Evolutionary conservation across 2,888 invertebrate genomes (phyloP), one percentile per base, ranked within the genome.

Genomic region (Diadegma fenestrale): DNA sequence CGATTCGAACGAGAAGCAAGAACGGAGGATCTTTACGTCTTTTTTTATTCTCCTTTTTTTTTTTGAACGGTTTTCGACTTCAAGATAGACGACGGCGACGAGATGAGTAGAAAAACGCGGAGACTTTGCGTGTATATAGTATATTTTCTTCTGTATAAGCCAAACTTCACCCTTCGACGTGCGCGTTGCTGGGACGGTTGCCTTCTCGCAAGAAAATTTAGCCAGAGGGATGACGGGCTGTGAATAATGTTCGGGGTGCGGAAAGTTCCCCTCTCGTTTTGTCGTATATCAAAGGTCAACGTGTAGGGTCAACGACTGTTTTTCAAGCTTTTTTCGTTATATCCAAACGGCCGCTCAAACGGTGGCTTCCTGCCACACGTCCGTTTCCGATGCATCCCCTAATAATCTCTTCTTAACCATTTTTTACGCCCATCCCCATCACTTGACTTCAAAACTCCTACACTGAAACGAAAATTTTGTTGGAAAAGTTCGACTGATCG

Each of bases 171-270:
- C 75, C 43, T 22, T 64, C 66, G 73, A 77, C 26, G 61, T 61
- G 64, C 71, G 12, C 41, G 43, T 54, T 45, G 43, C 43, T 45
- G 77, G 54, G 37, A 69, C 30, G 68, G 77, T 75, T 81, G 78
- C 78, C 68, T 79, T 51, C 72, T 41, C 69, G 75, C 81, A 85
- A 85, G 85, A 85, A 85, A 81, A 81, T 79, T 85, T 81, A 68
- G 73, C 78, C 73, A 43, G 69, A 71, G 81, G 85, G 78, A 81
- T 85, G 85, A 85, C 85, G 81, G 81, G 51, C 64, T 37, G 81
- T 85, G 85, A 85, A 85, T 85, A 85, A 85, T 85, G 85, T 82
- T 81, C 81, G 30, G 61, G 68, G 80, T 68, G 66, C 54, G 51
- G 26, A 73, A 68, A 63, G 45, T 68, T 69, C 63, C 45, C 68